These are phyloP conservation scores for Cochlearius cochlearius DNA, from an alignment of 2,113 vertebrate genomes.

Conservation along the genomic window DNA sequence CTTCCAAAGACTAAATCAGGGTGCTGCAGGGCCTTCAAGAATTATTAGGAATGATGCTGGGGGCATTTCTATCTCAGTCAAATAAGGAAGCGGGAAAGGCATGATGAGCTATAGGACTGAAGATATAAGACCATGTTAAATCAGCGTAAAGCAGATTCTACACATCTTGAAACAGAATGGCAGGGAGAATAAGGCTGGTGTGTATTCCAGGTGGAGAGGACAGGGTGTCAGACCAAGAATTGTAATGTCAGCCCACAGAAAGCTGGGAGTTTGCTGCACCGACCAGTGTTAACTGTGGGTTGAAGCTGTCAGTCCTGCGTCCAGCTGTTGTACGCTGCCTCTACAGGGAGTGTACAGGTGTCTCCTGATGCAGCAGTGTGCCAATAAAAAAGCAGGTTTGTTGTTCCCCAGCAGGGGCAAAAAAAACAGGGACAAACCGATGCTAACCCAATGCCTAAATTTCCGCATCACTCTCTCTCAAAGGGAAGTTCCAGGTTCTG, in stretches of 20 bases:
- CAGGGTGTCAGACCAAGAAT: neutral
- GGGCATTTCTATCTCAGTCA: neutral
- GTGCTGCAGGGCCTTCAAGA: neutral
- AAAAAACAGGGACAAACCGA: neutral
- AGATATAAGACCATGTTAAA: neutral
- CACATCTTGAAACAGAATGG: accelerated
- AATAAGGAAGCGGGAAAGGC: neutral
- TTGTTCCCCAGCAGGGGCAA: neutral
- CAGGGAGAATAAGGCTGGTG: neutral
- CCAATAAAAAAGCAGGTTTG: neutral
- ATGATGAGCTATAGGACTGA: neutral
- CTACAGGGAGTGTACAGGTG: neutral
- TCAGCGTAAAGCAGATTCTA: neutral
- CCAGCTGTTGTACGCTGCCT: neutral
- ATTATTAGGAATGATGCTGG: neutral
- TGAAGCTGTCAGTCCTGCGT: neutral
- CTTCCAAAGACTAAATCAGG: neutral
- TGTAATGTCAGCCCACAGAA: neutral
- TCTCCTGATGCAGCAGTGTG: neutral
- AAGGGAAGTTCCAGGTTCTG: neutral
- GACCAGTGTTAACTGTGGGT: neutral
- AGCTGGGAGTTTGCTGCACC: neutral
- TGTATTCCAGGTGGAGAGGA: neutral
- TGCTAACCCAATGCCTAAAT: neutral
- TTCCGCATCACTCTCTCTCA: neutral